Conservation (phyloP, 2,113 vertebrate genomes). For the Pangasianodon hypophthalmus region DNA sequence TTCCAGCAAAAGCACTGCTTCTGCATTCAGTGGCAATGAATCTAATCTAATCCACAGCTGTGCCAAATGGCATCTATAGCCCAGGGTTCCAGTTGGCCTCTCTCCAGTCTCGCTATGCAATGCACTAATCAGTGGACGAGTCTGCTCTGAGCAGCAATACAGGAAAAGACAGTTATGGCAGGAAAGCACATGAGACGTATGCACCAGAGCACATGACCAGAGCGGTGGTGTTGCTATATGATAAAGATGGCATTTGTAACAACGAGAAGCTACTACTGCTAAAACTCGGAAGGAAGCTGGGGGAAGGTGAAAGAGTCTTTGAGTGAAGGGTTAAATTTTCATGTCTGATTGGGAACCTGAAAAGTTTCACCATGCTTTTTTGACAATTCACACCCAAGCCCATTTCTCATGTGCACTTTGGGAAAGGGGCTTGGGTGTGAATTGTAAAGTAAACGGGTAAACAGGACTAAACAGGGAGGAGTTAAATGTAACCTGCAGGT, state of each 20-base stretch:
- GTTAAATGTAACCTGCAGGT: neutral
- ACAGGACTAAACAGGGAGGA: too few species aligned
- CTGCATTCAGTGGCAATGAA: neutral
- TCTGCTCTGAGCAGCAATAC: conserved; percentile 3
- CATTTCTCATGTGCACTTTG: neutral
- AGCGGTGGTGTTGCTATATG: neutral
- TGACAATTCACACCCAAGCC: neutral
- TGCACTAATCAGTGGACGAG: neutral
- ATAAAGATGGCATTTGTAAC: neutral
- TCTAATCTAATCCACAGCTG: conserved; percentile 23
- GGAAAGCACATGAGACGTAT: neutral
- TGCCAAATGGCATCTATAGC: conserved; percentile 32
- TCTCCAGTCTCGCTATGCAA: conserved; percentile 1
- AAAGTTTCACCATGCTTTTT: neutral
- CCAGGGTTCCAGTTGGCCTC: neutral
- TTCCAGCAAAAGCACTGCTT: neutral
- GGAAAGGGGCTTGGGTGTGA: too few species aligned
- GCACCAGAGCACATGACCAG: neutral
- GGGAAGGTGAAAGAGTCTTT: neutral
- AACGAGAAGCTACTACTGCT: neutral
- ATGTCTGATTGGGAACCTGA: neutral
- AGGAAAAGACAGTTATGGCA: neutral
- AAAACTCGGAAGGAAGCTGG: neutral
- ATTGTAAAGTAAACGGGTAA: too few species aligned
- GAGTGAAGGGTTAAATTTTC: neutral